Evolutionary conservation across 2,113 vertebrate genomes (phyloP), one percentile per base, ranked within the genome.

Genomic region (Bostrychus sinensis): DNA sequence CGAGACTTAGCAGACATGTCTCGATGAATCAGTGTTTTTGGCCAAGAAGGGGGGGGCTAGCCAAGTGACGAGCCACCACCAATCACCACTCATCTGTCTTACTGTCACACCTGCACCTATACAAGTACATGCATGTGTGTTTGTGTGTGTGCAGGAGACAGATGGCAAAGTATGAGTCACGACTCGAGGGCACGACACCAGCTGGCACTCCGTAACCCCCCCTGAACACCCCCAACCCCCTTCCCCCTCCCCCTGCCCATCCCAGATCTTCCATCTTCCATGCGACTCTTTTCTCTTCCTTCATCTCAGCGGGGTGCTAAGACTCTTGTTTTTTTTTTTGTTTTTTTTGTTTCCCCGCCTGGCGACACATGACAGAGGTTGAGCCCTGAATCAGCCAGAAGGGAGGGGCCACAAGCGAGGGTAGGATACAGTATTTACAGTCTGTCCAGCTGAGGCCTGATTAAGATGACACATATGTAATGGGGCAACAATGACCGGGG

Each of bases 131-230:
- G 25, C 60, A 20, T 38, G 19, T 38, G 54, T 58, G 30, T 46
- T 13, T 39, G 36, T 70, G 58, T 66, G 71, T 73, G 60, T 60
- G 65, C 7, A 51, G 26, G 56, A 65, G 90, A 92, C 89, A 90
- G 91, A 92, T 88, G 92, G 91, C 77, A 81, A 86, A 82, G 87
- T 85, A 84, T 88, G 90, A 91, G 76, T 79, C 89, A 82, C 76
- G 83, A 89, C 90, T 86, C 82, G 78, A 86, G 89, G 90, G 88
- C 87, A 86, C 70, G 66, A 81, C 72, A 89, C 77, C 88, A 90
- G 91, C 90, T 93, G 91, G 87, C 82, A 81, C 68, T 86, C 79
- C 66, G 66, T 66, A 54, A 75, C 58, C 77, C 83, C 81, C 75
- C 79, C 69, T 22, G 56, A 55, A 26, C 54, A 79, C 42, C 62